Base-by-base conservation (phyloP, 2,113 vertebrate genomes). In the Pantherophis guttatus region DNA sequence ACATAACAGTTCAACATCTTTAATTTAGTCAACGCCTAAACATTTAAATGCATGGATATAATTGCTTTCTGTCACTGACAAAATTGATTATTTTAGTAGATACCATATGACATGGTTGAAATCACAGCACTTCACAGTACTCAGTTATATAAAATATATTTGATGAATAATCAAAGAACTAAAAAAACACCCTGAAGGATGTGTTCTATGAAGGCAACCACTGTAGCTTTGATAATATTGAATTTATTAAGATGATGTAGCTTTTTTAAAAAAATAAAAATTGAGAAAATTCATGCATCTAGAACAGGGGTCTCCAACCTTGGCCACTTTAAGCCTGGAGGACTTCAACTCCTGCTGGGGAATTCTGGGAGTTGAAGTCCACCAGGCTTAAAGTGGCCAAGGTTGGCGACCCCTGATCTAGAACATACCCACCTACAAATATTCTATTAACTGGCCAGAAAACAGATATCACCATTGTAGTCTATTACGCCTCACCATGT, bases 71-170 rank as follows among this genome's bases (percentile, higher is more conserved):
- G 53, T 8, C 52, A 75, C 92, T 95, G 91, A 95, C 57, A 92
- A 94, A 95, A 93, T 15, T 95, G 0, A 53, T 96, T 97, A 94
- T 93, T 85, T 94, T 94, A 65, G 91, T 91, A 95, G 96, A 95
- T 91, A 92, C 89, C 91, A 94, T 87, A 90, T 91, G 81, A 93
- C 48, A 50, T 87, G 50, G 0, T 57, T 93, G 93, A 89, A 96
- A 96, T 95, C 96, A 96, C 95, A 26, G 5, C 89, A 75, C 89
- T 86, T 13, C 87, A 65, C 81, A 93, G 86, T 90, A 90, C 23
- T 94, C 54, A 94, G 92, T 95, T 93, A 90, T 89, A 93, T 33
- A 95, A 95, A 93, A 3, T 26, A 91, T 54, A 29, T 95, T 95
- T 94, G 91, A 93, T 90, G 86, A 26, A 39, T 96, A 96, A 96